These are phyloP conservation scores for Dryomyza anilis DNA, from an alignment of 2,888 invertebrate species.

Conservation along the genomic window DNA sequence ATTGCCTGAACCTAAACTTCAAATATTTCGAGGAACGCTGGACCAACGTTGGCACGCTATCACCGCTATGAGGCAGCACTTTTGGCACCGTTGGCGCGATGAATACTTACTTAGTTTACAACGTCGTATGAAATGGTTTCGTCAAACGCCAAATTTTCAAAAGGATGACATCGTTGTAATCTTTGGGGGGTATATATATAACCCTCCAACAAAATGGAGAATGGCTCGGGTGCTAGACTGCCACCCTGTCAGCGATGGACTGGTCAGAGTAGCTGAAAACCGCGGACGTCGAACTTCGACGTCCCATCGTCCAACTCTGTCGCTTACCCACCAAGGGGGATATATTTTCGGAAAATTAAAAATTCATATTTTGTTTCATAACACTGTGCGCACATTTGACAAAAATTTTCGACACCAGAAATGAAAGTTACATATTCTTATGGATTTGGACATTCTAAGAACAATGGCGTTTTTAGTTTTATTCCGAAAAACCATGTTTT, in stretches of 20 bases:
- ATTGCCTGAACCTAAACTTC: conserved; percentile 16
- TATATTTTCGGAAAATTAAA: conserved; percentile 5
- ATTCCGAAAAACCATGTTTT: too few species aligned
- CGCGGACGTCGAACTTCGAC: too few species aligned
- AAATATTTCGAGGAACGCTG: conserved; percentile 3
- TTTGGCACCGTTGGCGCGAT: conserved; percentile 23
- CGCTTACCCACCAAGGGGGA: background rate
- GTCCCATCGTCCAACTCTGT: conserved; percentile 4
- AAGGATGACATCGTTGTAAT: conserved; percentile 4
- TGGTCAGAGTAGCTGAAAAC: conserved; percentile 8
- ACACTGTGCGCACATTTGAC: too few species aligned
- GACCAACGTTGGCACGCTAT: conserved; percentile 15
- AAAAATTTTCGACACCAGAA: too few species aligned
- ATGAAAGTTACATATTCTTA: too few species aligned
- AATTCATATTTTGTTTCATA: too few species aligned
- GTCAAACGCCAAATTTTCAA: background rate
- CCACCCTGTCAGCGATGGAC: conserved; percentile 8
- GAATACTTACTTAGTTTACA: background rate
- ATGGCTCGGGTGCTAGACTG: conserved; percentile 7
- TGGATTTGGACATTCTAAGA: too few species aligned
- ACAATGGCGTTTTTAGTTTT: too few species aligned
- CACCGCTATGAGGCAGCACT: conserved; percentile 19
- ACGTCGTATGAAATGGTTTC: conserved; percentile 7
- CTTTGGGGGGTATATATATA: background rate
- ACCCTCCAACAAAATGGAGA: conserved; percentile 10